Base-by-base conservation (phyloP, 2,797 vertebrate species). In the Sebastes wilsoni region DNA sequence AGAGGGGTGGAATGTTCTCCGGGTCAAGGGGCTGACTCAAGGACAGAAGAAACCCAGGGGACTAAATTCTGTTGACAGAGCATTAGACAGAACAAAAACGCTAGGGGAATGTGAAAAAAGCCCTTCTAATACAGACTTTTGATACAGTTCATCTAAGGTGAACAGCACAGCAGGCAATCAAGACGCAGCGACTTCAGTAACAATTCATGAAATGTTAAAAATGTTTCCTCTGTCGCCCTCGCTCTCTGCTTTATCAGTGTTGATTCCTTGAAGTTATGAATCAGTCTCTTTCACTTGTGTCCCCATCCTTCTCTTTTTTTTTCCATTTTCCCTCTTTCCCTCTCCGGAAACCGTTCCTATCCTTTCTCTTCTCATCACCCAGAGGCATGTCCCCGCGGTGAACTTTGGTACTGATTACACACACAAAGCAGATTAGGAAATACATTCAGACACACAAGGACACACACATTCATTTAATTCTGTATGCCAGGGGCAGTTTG, bases 331-430 rank as follows among this genome's bases (percentile, higher is more conserved):
- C 66, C 34, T 16, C 28, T 25, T 32, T 64, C 14, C 52, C 59
- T 65, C 46, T 58, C 4, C 12, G 30, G 67, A 84, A 74, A 28
- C 20, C 5, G 27, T 58, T 72, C n/a, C 52, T 61, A 71, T 79
- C 18, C 38, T 64, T 46, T 80, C 42, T 72, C 49, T 30, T 59
- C 66, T 54, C 77, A 27, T 72, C 60, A 28, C 64, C 60, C 12
- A 56, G 49, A 59, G 58, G 23, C 61, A 13, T 66, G 70, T 80
- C 87, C 80, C 66, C 38, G 10, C 4, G 32, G 65, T 86, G 75
- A 91, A 87, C 87, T 85, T 80, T 83, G 64, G 42, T 60, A 70
- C 59, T 25, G 59, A 88, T 86, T 76, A 68, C 64, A 77, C 30
- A 71, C 76, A 79, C 64, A 81, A 77, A 72, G 68, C 58, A 81